Conservation (phyloP, 2,888 invertebrate species). For the Adelognathus sp. region DNA sequence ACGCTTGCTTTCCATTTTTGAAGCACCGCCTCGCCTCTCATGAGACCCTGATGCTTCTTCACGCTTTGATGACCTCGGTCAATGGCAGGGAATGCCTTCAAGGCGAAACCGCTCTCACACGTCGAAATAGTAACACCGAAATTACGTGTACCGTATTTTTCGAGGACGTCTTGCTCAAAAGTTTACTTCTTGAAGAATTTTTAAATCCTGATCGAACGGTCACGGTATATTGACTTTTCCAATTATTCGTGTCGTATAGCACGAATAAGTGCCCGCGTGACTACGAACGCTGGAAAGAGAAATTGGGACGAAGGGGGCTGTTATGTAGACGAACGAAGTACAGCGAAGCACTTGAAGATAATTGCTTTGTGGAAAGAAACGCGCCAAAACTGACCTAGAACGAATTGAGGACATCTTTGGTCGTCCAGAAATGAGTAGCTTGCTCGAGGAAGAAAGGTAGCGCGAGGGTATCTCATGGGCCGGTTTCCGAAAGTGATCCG, state of each 20-base stretch:
- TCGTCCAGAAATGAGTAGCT: background rate
- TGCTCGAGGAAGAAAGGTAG: background rate
- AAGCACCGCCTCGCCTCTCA: slow-evolving; percentile 51
- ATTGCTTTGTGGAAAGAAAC: background rate
- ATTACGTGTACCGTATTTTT: background rate
- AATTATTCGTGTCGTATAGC: slow-evolving; percentile 21
- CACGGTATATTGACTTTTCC: slow-evolving; percentile 43
- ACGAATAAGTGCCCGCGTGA: background rate
- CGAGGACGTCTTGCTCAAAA: slow-evolving; percentile 4
- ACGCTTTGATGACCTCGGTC: slow-evolving; percentile 69
- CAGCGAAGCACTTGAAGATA: background rate
- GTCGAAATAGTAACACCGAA: background rate
- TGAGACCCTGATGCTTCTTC: slow-evolving; percentile 65
- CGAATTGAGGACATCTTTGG: background rate
- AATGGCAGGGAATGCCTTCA: slow-evolving; percentile 53
- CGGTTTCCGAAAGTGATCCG: background rate
- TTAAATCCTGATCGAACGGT: slow-evolving; percentile 25
- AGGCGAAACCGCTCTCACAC: slow-evolving; percentile 1
- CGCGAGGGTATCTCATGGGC: background rate
- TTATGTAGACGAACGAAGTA: too few species aligned
- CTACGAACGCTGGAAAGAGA: background rate
- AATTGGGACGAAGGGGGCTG: background rate
- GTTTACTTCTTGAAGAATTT: slow-evolving; percentile 19
- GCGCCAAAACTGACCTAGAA: slow-evolving; percentile 11
- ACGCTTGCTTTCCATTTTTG: slow-evolving; percentile 40